Percentiles rank a stretch among this genome's conserved stretches.
These are phyloP conservation scores for Archivesica marissinica DNA, from an alignment of 1,140 invertebrate species.

Conservation along the genomic window DNA sequence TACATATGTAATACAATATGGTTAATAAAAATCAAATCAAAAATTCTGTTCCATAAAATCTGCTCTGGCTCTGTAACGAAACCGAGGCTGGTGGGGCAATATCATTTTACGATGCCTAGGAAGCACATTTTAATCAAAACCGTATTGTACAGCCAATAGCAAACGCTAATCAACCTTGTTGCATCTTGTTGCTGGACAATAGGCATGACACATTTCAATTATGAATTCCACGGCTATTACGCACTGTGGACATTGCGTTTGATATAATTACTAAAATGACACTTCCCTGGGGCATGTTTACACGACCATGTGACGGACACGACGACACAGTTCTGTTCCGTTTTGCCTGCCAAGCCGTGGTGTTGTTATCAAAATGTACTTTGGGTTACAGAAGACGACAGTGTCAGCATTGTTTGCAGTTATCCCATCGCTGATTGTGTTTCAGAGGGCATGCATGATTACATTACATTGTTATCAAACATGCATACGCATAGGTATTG, in stretches of 20 bases:
- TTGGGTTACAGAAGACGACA: no score
- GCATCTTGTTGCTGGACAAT: slow-evolving; percentile 40
- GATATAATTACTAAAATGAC: slow-evolving; percentile 34
- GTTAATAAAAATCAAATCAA: no score
- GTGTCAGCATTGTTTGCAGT: no score
- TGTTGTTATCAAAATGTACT: no score
- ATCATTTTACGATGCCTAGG: not conserved
- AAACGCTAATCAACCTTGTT: slow-evolving; percentile 39
- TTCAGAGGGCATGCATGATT: no score
- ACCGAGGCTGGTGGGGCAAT: not conserved
- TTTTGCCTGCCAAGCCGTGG: not conserved
- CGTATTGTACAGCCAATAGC: slow-evolving; percentile 24
- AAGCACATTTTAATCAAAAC: slow-evolving; percentile 40
- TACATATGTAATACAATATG: no score
- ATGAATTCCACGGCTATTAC: slow-evolving; percentile 42
- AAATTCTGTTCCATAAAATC: no score
- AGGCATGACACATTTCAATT: slow-evolving; percentile 46
- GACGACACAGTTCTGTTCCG: not conserved
- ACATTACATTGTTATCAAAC: no score
- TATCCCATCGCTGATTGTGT: no score
- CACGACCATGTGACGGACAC: not conserved
- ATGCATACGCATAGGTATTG: no score
- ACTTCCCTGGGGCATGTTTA: not conserved
- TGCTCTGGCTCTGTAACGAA: no score
- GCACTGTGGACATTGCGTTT: not conserved